A percentile compares a stretch with the other conserved stretches of the same genome.
phyloP scores from a whole-genome alignment of 2,888 invertebrate species.

The Tyria jacobaeae region DNA sequence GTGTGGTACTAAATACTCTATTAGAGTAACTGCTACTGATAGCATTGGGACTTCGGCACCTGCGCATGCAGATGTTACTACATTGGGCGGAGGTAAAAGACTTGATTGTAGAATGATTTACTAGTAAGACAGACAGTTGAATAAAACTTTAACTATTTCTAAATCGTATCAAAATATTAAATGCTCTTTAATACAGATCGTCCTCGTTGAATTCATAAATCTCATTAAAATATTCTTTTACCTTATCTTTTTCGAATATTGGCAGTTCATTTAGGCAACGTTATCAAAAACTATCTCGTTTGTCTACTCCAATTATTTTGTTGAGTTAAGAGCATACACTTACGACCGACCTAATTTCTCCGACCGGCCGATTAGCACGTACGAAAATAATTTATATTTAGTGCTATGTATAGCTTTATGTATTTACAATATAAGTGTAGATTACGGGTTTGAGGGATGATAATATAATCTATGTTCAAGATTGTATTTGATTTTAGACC shows the following conservation, averaged over 20 bases:
- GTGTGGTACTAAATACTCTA: slow-evolving; percentile 94
- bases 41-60: slow-evolving; percentile 92
- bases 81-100: slow-evolving; percentile 85
- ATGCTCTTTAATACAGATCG: too few relatives aligned
- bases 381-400: slow-evolving; percentile 15
- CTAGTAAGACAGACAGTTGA: too few relatives aligned
- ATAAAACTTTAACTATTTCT: too few relatives aligned
- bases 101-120: too few relatives aligned
- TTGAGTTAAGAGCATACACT: slow-evolving; percentile 26
- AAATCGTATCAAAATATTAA: too few relatives aligned
- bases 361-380: slow-evolving; percentile 23
- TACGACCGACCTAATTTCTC: slow-evolving; percentile 33
- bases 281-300: not conserved
- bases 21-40: slow-evolving; percentile 93
- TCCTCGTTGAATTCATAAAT: too few relatives aligned
- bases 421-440: slow-evolving; percentile 4
- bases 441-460: not conserved
- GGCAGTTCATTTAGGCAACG: not conserved
- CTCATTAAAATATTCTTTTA: not conserved
- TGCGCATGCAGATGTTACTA: slow-evolving; percentile 86
- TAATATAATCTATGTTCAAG: not conserved
- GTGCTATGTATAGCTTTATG: slow-evolving; percentile 11
- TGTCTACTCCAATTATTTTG: slow-evolving; percentile 1
- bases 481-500: too few relatives aligned
- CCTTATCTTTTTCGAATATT: not conserved